Evolutionary conservation across 2,888 invertebrate species (phyloP), one percentile per base, ranked within the genome.

Genomic region (Yponomeuta malinellus): DNA sequence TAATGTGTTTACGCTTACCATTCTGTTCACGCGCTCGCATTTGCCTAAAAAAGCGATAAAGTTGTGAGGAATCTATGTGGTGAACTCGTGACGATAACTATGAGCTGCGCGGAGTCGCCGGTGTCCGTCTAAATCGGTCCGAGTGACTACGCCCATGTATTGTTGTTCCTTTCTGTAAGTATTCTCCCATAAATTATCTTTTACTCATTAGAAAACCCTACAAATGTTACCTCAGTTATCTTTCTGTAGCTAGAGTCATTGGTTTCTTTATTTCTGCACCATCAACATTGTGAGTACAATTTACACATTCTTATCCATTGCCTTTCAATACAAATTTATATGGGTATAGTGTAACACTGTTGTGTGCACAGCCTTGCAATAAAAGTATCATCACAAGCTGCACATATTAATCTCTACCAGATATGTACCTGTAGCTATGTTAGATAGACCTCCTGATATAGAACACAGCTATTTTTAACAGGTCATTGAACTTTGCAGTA

Each of bases 141-240:
- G 52, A 59, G 64, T 43, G 52, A 63, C 71, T 69, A 48, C 87
- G 86, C 90, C 92, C 88, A 93, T 93, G 93, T 92, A 92, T 90
- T 93, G 93, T 92, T 93, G 93, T 82, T 93, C 93, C 74, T 90
- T 92, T 79, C 90, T 93, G 93, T 93, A 80, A 93, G 93, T 93
- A 81, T 76, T 74, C 73, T 63, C 63, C 69, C 69, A 72, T 63
- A 63, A 72, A 29, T 68, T 65, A 66, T 66, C 33, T 48, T 69
- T 23, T 65, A 48, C 12, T 65, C 31, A 31, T 59, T 63, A 68
- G 43, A 37, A 23, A 29, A 37, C 31, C 48, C 43, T 52, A 52
- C 52, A 5, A 15, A 15, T 59, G 12, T 12, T 15, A 15, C 52
- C 15, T 59, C 3, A 59, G 52, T 59, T 59, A 59, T 15, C 52